phyloP scores from a whole-genome alignment of 2,888 invertebrate species.

The Leuctra nigra region DNA sequence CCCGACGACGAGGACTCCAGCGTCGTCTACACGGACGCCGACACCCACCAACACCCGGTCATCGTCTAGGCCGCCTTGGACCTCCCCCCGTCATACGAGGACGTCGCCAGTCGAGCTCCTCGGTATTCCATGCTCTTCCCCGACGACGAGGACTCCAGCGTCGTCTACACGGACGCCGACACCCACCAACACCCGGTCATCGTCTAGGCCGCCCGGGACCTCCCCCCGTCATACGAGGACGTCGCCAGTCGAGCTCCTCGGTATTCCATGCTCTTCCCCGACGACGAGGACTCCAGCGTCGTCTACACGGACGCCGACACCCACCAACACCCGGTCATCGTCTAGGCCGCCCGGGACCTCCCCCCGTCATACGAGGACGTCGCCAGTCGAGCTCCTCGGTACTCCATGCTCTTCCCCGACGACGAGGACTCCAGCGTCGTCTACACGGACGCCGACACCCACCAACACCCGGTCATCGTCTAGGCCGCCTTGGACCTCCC shows the following conservation, averaged over 20 bases:
- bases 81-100: constrained; percentile 26
- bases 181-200: too few species aligned
- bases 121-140: constrained; percentile 26
- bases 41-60: too few species aligned
- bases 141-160: too few species aligned
- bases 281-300: too few species aligned
- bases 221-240: constrained; percentile 27
- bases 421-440: too few species aligned
- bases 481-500: constrained; percentile 21
- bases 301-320: too few species aligned
- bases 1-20: constrained; percentile 24
- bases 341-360: constrained; percentile 18
- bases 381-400: constrained; percentile 23
- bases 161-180: too few species aligned
- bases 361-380: constrained; percentile 28
- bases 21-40: too few species aligned
- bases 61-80: constrained; percentile 19
- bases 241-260: constrained; percentile 24
- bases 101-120: constrained; percentile 24
- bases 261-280: constrained; percentile 25
- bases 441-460: too few species aligned
- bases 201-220: constrained; percentile 18
- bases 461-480: too few species aligned
- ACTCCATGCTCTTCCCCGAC: constrained; percentile 25
- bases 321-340: too few species aligned